These are phyloP conservation scores for Sander lucioperca DNA, from an alignment of 2,113 vertebrate genomes.

Conservation along the genomic window DNA sequence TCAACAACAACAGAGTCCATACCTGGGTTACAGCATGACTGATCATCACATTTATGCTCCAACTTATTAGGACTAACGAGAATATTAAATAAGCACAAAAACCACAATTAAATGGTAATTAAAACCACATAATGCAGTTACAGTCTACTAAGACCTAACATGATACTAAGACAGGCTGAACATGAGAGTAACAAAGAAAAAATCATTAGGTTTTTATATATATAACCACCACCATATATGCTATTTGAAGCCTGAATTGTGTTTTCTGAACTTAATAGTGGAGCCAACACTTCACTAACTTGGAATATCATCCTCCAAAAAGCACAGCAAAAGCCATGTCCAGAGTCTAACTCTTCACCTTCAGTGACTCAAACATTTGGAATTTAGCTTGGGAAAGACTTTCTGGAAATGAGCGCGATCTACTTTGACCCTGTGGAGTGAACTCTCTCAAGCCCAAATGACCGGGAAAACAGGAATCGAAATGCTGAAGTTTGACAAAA, in stretches of 20 bases:
- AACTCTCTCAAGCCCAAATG: conserved; percentile 3
- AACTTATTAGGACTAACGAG: background rate
- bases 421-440: conserved; percentile 63
- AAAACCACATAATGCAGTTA: background rate
- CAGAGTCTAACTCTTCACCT: conserved; percentile 46
- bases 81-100: background rate
- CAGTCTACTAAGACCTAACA: background rate
- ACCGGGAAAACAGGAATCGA: background rate
- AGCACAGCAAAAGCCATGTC: conserved; percentile 23
- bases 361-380: conserved; percentile 76
- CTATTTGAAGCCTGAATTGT: background rate
- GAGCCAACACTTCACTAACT: conserved; percentile 15
- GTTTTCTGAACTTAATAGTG: background rate
- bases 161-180: background rate
- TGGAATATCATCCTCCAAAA: conserved; percentile 11
- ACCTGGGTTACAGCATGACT: background rate
- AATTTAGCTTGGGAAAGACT: conserved; percentile 62
- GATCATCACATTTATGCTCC: background rate
- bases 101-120: background rate
- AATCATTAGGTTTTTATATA: background rate
- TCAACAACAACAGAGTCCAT: background rate
- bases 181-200: background rate
- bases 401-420: conserved; percentile 53
- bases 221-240: background rate
- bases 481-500: background rate